These are phyloP conservation scores for Oenanthe oenanthe DNA, from an alignment of 2,113 vertebrate species.

Conservation along the genomic window DNA sequence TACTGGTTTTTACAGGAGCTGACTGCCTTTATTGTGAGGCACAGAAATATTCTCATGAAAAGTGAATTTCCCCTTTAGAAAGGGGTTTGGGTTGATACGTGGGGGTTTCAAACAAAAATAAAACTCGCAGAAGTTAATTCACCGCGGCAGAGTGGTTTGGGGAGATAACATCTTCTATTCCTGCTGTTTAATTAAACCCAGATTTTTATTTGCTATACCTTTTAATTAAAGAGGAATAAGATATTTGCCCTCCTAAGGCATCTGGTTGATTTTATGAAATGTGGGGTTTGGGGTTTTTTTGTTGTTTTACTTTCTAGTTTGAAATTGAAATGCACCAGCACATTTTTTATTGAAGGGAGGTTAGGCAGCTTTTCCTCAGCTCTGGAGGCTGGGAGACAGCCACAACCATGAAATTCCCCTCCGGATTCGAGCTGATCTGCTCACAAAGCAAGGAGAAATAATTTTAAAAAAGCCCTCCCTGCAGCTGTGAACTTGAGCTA, in stretches of 20 bases:
- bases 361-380: neutral
- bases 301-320: neutral
- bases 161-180: constrained; percentile 25
- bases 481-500: constrained; percentile 12
- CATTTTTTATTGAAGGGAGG: neutral
- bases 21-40: neutral
- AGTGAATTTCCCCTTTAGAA: neutral
- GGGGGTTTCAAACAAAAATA: neutral
- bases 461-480: neutral
- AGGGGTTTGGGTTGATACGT: neutral
- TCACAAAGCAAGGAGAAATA: neutral
- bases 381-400: neutral
- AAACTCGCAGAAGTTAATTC: neutral
- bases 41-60: neutral
- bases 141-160: neutral
- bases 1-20: neutral
- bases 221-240: constrained; percentile 63
- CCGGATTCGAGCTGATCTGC: neutral
- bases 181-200: constrained; percentile 48
- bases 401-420: neutral
- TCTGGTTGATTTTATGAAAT: constrained; percentile 51
- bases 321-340: neutral
- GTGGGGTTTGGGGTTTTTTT: neutral
- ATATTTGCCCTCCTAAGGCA: constrained; percentile 37
- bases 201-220: constrained; percentile 56